Evolutionary conservation across 2,888 invertebrate species (phyloP).

Genomic region (Apeira syringaria): DNA sequence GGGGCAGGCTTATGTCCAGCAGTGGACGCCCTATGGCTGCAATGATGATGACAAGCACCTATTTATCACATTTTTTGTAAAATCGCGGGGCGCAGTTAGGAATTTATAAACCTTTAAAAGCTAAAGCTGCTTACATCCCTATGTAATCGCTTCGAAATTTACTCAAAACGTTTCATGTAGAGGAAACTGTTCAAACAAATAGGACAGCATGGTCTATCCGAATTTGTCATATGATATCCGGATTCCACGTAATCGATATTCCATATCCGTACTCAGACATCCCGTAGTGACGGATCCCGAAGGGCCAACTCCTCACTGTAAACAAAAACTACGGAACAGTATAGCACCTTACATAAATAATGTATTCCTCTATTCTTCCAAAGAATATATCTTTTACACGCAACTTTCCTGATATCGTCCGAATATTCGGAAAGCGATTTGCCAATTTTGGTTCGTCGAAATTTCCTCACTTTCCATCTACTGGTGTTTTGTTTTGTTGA

Average conservation of each 20-base stretch:
- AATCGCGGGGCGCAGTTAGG: too few species aligned
- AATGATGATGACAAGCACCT: too few species aligned
- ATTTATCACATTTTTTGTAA: too few species aligned
- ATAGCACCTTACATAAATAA: constrained; percentile 49
- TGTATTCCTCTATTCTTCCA: constrained; percentile 38
- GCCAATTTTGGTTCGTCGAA: constrained; percentile 25
- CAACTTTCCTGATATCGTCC: constrained; percentile 21
- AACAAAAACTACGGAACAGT: constrained; percentile 49
- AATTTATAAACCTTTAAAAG: too few species aligned
- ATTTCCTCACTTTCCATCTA: constrained; percentile 12
- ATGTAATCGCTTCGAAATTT: not conserved
- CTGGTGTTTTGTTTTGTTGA: constrained; percentile 19
- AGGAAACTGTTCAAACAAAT: constrained; percentile 4
- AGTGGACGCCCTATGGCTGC: too few species aligned
- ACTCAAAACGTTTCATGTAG: not conserved
- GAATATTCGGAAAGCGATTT: constrained; percentile 29
- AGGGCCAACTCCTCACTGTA: constrained; percentile 44
- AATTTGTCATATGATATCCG: constrained; percentile 18
- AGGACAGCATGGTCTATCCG: too few species aligned
- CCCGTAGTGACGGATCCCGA: constrained; percentile 31
- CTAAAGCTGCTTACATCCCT: too few species aligned
- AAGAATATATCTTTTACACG: constrained; percentile 41
- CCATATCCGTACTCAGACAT: constrained; percentile 29
- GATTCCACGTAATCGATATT: constrained; percentile 23
- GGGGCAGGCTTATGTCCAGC: too few species aligned